Base-by-base conservation (phyloP, 2,888 invertebrate genomes). In the Drosophila quinaria region DNA sequence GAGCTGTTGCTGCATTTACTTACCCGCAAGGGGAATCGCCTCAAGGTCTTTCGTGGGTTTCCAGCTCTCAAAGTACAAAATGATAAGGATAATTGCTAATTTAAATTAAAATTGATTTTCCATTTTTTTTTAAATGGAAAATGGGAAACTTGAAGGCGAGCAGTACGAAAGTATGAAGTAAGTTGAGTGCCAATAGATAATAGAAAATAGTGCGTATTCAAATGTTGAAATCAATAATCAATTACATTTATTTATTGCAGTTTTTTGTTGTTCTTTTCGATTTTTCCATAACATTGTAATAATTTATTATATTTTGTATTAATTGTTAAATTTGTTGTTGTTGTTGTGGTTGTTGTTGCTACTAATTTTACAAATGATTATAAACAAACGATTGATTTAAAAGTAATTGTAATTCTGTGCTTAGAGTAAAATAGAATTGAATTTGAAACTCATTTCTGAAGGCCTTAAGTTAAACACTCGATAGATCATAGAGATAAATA, bases 401-500 rank as follows among this genome's bases (percentile, higher is more conserved):
- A 50, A 54, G 73, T 80, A 67, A 22, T 60, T 88, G 73, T 72
- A 74, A 67, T 78, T 75, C 78, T 72, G 83, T 84, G 83, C 83
- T 89, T 84, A 88, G 89, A 83, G 87, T 37, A 65, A 49, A 59
- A 41, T 59, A 50, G 42, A 80, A 70, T 85, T 76, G 85, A 58
- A 47, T 80, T 86, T 84, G 61, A 80, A 80, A 86, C 84, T 87
- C 85, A 84, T 54, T 29, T 56, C 44, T 56, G 44, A 47, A 74
- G 71, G 63, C 62, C 85, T 84, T 81, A 78, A 63, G 49, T 68
- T 65, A 59, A 65, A 74, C 81, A 84, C 79, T 75, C 52, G 63
- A 70, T 74, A 70, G 54, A 74, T 65, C 60, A 54, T 73, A 70
- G 65, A 66, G 67, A 66, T 68, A 74, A 25, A 58, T 62, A 55